phyloP scores from a whole-genome alignment of 2,113 vertebrate genomes.

The Egretta garzetta region DNA sequence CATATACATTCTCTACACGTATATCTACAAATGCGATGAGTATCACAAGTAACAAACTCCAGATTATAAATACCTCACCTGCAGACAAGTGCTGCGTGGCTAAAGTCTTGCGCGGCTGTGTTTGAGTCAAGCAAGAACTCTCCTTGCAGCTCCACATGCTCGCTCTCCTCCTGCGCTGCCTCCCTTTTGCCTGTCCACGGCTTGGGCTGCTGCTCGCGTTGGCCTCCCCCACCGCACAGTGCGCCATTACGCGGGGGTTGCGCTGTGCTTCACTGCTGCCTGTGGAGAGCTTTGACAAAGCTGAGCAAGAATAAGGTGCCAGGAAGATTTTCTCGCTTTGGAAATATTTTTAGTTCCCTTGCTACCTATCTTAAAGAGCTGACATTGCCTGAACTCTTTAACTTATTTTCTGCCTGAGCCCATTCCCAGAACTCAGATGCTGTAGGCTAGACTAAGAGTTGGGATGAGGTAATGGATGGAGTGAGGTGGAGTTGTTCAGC shows the following conservation, averaged over 20 bases:
- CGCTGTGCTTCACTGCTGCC: not conserved
- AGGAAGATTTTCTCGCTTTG: not conserved
- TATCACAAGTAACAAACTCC: not conserved
- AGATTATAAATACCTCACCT: not conserved
- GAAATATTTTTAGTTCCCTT: not conserved
- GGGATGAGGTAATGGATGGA: not conserved
- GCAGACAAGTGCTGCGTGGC: not conserved
- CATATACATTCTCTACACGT: not conserved
- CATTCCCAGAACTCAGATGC: not conserved
- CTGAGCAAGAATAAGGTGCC: not conserved
- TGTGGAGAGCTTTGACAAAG: not conserved
- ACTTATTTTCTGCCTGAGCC: not conserved
- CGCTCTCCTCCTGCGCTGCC: not conserved
- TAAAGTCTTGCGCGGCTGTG: not conserved
- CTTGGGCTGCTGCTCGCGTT: not conserved
- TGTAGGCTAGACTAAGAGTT: not conserved
- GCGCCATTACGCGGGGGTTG: not conserved
- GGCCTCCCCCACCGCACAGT: rapidly evolving
- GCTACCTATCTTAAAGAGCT: not conserved
- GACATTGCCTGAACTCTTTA: not conserved
- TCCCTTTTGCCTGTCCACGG: not conserved
- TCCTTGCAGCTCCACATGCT: not conserved
- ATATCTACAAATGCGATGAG: not conserved
- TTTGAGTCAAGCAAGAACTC: not conserved
- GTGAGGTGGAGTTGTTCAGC: not conserved